Percentiles rank a stretch among this genome's conserved stretches.
These are phyloP conservation scores for Enteromius thamalakanensis DNA, from an alignment of 2,797 vertebrate species.

Conservation along the genomic window DNA sequence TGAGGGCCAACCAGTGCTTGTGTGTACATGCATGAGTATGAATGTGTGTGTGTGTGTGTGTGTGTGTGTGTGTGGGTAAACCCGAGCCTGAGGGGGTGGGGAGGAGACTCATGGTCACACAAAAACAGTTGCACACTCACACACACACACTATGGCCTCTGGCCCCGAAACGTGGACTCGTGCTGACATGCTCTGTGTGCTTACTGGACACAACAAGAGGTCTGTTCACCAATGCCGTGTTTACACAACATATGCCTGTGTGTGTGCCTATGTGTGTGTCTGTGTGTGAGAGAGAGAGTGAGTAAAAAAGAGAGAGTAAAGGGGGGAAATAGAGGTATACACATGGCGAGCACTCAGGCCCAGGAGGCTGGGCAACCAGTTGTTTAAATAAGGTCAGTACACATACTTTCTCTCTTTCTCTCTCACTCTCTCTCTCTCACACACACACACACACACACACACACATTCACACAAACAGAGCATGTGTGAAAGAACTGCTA, in stretches of 20 bases:
- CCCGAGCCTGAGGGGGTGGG: slow-evolving; percentile 48
- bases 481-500: background rate
- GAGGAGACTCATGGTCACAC: slow-evolving; percentile 76
- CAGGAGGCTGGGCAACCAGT: slow-evolving; percentile 75
- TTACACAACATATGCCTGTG: slow-evolving; percentile 71
- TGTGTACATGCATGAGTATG: slow-evolving; percentile 59
- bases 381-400: slow-evolving; percentile 82
- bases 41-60: slow-evolving; percentile 63
- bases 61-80: slow-evolving; percentile 63
- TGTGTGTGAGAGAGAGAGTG: background rate
- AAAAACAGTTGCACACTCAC: slow-evolving; percentile 36
- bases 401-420: slow-evolving; percentile 42
- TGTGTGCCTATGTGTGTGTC: background rate
- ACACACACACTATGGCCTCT: slow-evolving; percentile 46
- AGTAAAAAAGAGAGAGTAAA: slow-evolving; percentile 36
- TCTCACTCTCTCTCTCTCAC: slow-evolving; percentile 36
- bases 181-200: slow-evolving; percentile 41
- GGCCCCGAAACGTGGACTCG: slow-evolving; percentile 34
- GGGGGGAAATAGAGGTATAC: background rate
- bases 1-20: slow-evolving; percentile 84
- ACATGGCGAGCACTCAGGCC: slow-evolving; percentile 65
- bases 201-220: slow-evolving; percentile 45
- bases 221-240: slow-evolving; percentile 68
- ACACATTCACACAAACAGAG: slow-evolving; percentile 17
- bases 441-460: slow-evolving; percentile 43